Evolutionary conservation across 2,113 vertebrate genomes (phyloP).

Genomic region (Notiomystis cincta): DNA sequence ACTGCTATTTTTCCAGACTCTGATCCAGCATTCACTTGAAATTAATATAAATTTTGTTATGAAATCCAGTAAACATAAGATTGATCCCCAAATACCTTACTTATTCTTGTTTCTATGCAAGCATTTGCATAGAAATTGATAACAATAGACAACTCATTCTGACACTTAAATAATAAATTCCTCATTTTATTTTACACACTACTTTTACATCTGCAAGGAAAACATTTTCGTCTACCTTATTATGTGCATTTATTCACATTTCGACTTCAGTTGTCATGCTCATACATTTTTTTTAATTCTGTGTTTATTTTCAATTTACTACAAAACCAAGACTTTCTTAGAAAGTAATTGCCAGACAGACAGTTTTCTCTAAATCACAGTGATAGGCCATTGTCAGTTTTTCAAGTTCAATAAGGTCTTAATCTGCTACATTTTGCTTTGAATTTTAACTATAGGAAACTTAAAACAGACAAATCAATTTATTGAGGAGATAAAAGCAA

Average conservation of each 20-base stretch:
- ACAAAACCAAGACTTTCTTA: neutral
- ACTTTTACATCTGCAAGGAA: neutral
- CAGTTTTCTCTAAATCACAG: neutral
- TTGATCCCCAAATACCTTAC: neutral
- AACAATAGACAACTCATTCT: neutral
- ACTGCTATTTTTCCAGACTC: neutral
- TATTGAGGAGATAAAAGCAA: neutral
- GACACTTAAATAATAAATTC: neutral
- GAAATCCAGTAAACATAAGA: neutral
- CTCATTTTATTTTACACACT: neutral
- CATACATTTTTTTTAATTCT: neutral
- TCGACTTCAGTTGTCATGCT: neutral
- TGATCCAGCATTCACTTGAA: neutral
- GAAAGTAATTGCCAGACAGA: neutral
- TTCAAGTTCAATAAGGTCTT: neutral
- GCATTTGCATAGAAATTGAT: neutral
- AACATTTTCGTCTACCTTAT: neutral
- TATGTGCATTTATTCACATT: neutral
- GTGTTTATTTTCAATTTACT: neutral
- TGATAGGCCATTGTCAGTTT: neutral
- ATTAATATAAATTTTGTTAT: neutral
- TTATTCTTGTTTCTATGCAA: neutral
- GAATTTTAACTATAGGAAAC: neutral
- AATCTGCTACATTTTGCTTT: neutral
- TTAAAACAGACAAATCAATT: neutral